Evolutionary conservation across 2,888 invertebrate species (phyloP).

Genomic region (Gerris lacustris): DNA sequence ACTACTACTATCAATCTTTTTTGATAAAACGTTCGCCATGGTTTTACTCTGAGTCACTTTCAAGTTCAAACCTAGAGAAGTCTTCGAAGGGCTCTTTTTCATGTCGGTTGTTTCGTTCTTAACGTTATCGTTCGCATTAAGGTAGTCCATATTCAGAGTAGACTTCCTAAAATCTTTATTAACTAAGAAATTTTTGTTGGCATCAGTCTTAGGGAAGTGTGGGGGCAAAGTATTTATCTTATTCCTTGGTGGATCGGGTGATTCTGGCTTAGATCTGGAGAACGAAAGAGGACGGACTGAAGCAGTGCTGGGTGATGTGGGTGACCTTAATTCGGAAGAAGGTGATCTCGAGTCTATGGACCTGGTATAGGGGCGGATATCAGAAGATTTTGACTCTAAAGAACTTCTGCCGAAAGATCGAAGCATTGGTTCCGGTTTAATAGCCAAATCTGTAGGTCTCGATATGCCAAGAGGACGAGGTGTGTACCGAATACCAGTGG

Average conservation of each 20-base stretch:
- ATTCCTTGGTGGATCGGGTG: conserved; percentile 35
- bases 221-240: conserved; percentile 38
- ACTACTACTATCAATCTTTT: neutral
- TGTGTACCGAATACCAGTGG: conserved; percentile 4
- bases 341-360: neutral
- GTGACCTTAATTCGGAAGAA: neutral
- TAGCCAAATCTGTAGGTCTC: conserved; percentile 31
- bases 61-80: neutral
- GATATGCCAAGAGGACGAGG: conserved; percentile 18
- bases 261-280: conserved; percentile 5
- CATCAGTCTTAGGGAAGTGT: conserved; percentile 41
- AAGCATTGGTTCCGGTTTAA: conserved; percentile 12
- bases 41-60: neutral
- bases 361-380: neutral
- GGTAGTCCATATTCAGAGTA: conserved; percentile 27
- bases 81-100: neutral
- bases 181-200: conserved; percentile 18
- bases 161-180: conserved; percentile 30
- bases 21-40: neutral
- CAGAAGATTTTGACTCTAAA: conserved; percentile 14
- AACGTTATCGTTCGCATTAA: conserved; percentile 17
- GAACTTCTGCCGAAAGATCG: conserved; percentile 11
- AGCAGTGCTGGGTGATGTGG: neutral
- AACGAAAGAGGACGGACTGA: conserved; percentile 7
- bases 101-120: neutral